Conservation (phyloP, 2,797 vertebrate species). For the Paramormyrops hopkinsi region DNA sequence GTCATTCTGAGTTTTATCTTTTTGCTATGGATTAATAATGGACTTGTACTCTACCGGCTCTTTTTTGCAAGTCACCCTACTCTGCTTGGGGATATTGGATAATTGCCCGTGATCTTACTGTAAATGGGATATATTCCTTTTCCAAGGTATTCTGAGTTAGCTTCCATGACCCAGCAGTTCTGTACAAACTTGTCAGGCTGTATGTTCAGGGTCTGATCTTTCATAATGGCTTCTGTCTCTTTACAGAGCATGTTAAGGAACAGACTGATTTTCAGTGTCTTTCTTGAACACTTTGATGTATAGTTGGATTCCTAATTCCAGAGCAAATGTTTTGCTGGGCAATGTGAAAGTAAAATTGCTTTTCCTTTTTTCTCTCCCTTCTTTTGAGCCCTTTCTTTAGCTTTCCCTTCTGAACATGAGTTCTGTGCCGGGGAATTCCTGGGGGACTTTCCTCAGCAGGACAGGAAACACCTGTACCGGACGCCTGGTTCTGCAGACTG, state of each 20-base stretch:
- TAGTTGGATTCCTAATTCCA: background rate
- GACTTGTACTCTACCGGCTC: background rate
- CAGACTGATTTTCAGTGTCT: background rate
- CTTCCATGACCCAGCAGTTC: no score
- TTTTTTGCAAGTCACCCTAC: background rate
- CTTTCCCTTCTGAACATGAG: background rate
- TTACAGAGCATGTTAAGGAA: background rate
- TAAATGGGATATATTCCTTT: background rate
- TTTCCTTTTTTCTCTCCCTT: background rate
- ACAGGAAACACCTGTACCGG: conserved; percentile 14
- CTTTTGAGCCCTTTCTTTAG: background rate
- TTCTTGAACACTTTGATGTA: background rate
- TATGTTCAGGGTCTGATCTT: background rate
- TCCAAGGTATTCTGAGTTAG: background rate
- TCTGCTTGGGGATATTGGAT: background rate
- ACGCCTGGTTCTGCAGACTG: background rate
- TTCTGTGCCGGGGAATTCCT: background rate
- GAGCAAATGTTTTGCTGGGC: background rate
- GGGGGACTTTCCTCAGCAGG: background rate
- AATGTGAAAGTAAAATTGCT: conserved; percentile 2
- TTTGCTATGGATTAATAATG: background rate
- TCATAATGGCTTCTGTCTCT: background rate
- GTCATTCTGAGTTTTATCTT: background rate
- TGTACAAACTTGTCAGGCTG: background rate
- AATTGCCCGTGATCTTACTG: background rate